Base-by-base conservation (phyloP, 2,888 invertebrate species). In the Salticus scenicus region DNA sequence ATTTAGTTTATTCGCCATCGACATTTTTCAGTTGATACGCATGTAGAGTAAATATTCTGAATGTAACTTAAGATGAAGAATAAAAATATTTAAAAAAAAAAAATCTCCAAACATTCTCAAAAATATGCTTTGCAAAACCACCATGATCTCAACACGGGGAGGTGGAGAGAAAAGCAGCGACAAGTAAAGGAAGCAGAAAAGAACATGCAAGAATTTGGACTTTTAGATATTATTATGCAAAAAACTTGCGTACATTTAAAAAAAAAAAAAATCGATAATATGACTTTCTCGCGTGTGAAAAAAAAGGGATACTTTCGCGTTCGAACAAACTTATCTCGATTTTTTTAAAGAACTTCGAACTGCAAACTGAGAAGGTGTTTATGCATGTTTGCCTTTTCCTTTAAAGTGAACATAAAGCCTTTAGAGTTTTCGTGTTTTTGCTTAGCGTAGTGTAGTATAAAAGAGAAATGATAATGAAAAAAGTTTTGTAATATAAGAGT, bases 11-110 rank as follows among this genome's bases (percentile, higher is more conserved):
- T 57, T 24, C 24, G 20, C 10, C 17, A 17, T 10, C 42, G n/a
- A 5, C 20, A 57, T 57, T 24, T 57, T 57, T 57, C 7, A 20
- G 57, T 17, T 20, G 4, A 24, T 57, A 57, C 24, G 57, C 57
- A 24, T 12, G 57, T 24, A 24, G 57, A 57, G 57, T 57, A 57
- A 57, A 57, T 57, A 57, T 57, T 57, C 24, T 24, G 57, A n/a
- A 24, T 57, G 24, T 14, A 47, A 2, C 1, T 10, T 17, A n/a
- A n/a, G n/a, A n/a, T n/a, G n/a, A n/a, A n/a, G n/a, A n/a, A n/a
- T n/a, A n/a, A n/a, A n/a, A n/a, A n/a, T n/a, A n/a, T n/a, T n/a
- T n/a, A n/a, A n/a, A n/a, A n/a, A n/a, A n/a, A n/a, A 10, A 37
- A 37, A 37, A 37, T 37, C 10, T n/a, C n/a, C n/a, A 47, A 12